phyloP scores from a whole-genome alignment of 2,797 vertebrate genomes.

The Pseudopleuronectes americanus region DNA sequence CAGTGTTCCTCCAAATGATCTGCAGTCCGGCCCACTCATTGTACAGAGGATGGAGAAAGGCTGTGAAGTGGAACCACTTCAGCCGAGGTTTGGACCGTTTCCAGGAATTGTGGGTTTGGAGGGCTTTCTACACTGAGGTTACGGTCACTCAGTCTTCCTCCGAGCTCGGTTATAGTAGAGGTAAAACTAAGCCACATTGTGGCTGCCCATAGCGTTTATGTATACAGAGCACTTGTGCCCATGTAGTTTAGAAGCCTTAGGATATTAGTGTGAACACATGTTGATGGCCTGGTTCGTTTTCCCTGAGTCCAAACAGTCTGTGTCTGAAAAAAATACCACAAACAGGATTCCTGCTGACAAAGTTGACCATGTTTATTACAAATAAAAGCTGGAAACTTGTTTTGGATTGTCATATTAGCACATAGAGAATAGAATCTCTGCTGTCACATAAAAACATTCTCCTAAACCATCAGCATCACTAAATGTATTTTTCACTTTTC shows the following conservation, averaged over 20 bases:
- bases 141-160: constrained; percentile 71
- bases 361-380: neutral
- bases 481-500: too few relatives aligned
- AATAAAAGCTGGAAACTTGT: constrained; percentile 24
- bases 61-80: constrained; percentile 60
- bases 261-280: constrained; percentile 43
- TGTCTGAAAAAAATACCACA: constrained; percentile 21
- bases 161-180: constrained; percentile 63
- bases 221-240: constrained; percentile 35
- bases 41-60: constrained; percentile 45
- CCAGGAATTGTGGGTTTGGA: constrained; percentile 80
- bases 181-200: constrained; percentile 74
- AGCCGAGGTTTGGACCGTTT: constrained; percentile 58
- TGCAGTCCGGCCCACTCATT: constrained; percentile 46
- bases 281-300: constrained; percentile 16
- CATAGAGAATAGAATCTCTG: neutral
- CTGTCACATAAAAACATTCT: neutral
- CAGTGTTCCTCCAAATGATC: constrained; percentile 51
- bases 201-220: constrained; percentile 63
- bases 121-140: constrained; percentile 75
- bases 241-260: constrained; percentile 38
- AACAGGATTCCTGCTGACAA: constrained; percentile 18
- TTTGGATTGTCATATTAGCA: constrained; percentile 7
- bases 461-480: too few relatives aligned
- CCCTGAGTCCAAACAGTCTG: neutral